These are phyloP conservation scores for Puma concolor DNA, from an alignment of 2,113 vertebrate species.

Conservation along the genomic window DNA sequence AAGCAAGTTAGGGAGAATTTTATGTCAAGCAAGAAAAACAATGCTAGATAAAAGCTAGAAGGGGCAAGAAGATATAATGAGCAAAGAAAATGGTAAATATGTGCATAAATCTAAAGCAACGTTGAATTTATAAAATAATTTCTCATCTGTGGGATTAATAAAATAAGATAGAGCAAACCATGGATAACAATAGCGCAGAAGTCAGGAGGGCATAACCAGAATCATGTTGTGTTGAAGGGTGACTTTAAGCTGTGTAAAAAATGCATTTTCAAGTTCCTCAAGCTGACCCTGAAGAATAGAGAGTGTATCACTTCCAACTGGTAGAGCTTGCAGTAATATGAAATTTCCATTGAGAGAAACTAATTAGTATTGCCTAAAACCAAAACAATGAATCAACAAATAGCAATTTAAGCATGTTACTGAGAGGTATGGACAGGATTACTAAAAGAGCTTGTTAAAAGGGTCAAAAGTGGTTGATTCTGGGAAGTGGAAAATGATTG, in stretches of 20 bases:
- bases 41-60: neutral
- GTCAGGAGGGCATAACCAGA: neutral
- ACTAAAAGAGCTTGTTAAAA: conserved; percentile 1
- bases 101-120: neutral
- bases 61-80: neutral
- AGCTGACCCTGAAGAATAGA: neutral
- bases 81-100: neutral
- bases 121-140: neutral
- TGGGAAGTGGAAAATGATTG: neutral
- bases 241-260: neutral
- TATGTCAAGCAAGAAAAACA: conserved; percentile 45
- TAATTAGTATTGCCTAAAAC: conserved; percentile 43
- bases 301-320: neutral
- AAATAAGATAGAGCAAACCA: neutral
- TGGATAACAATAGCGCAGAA: neutral
- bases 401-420: neutral
- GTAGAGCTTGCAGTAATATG: neutral
- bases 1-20: conserved; percentile 11
- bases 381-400: neutral
- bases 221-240: neutral
- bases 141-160: conserved; percentile 14
- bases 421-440: neutral
- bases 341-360: conserved; percentile 15
- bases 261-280: neutral
- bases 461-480: neutral